Conservation (phyloP, 1,140 invertebrate species). For the Brevipalpus yothersi region DNA sequence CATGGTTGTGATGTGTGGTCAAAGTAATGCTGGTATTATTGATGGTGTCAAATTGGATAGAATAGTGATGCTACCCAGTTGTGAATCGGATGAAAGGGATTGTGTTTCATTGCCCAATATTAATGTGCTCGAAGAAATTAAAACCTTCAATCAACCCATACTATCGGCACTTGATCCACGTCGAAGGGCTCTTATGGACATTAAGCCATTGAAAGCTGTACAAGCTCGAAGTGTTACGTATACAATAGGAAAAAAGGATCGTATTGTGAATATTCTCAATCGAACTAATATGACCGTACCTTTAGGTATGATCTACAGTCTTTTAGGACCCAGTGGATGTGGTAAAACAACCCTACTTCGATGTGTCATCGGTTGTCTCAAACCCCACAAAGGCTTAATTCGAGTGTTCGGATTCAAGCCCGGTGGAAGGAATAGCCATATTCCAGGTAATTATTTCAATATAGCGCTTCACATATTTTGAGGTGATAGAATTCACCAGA, state of each 20-base stretch:
- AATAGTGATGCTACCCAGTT: not conserved
- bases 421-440: conserved; percentile 15
- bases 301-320: conserved; percentile 3
- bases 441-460: conserved; percentile 32
- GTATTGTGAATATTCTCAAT: not conserved
- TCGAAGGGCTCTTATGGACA: not conserved
- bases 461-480: too few species aligned
- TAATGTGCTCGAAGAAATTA: not conserved
- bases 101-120: not conserved
- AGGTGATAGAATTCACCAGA: too few species aligned
- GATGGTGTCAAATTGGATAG: too few species aligned
- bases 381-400: conserved; percentile 3
- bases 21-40: too few species aligned
- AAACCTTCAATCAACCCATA: not conserved
- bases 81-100: not conserved
- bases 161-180: not conserved
- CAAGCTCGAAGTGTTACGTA: not conserved
- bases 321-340: conserved; percentile 11
- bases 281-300: not conserved
- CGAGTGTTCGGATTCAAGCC: conserved; percentile 8
- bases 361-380: conserved; percentile 8
- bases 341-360: conserved; percentile 10
- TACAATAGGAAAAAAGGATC: not conserved
- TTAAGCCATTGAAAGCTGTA: not conserved
- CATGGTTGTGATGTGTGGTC: too few species aligned